Evolutionary conservation across 2,888 invertebrate genomes (phyloP).

Genomic region (Caenorhabditis sp.): DNA sequence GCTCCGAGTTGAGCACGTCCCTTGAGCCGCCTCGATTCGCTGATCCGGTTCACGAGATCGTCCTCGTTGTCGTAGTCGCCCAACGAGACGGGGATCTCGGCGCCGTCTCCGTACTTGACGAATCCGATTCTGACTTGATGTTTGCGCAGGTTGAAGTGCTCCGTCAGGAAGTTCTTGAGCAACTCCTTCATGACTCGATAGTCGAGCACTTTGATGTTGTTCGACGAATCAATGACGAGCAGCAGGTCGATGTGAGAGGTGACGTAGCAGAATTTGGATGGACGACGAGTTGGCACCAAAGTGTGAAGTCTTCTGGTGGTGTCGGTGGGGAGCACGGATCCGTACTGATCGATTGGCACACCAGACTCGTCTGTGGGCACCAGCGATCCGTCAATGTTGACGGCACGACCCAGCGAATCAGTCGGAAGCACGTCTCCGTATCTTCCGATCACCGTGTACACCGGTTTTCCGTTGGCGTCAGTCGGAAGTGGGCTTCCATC

Average conservation of each 20-base stretch:
- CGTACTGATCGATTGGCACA: slow-evolving; percentile 60
- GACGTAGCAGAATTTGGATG: slow-evolving; percentile 67
- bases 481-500: slow-evolving; percentile 56
- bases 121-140: slow-evolving; percentile 76
- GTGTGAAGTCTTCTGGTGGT: slow-evolving; percentile 42
- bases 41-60: slow-evolving; percentile 71
- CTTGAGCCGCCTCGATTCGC: slow-evolving; percentile 74
- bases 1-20: slow-evolving; percentile 72
- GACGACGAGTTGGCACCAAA: slow-evolving; percentile 49
- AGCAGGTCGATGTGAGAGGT: slow-evolving; percentile 73
- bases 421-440: slow-evolving; percentile 65
- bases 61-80: slow-evolving; percentile 75
- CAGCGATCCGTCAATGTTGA: slow-evolving; percentile 56
- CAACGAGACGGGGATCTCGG: slow-evolving; percentile 75
- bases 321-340: slow-evolving; percentile 62
- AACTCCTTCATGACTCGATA: slow-evolving; percentile 78
- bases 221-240: slow-evolving; percentile 76
- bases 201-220: slow-evolving; percentile 75
- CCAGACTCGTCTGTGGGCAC: slow-evolving; percentile 61
- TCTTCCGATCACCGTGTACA: slow-evolving; percentile 59
- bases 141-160: slow-evolving; percentile 74
- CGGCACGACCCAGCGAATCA: slow-evolving; percentile 42
- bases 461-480: slow-evolving; percentile 39
- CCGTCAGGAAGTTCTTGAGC: slow-evolving; percentile 74
- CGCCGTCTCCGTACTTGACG: slow-evolving; percentile 74